Evolutionary conservation across 2,888 invertebrate species (phyloP), one percentile per base, ranked within the genome.

Genomic region (Exocentrus adspersus): DNA sequence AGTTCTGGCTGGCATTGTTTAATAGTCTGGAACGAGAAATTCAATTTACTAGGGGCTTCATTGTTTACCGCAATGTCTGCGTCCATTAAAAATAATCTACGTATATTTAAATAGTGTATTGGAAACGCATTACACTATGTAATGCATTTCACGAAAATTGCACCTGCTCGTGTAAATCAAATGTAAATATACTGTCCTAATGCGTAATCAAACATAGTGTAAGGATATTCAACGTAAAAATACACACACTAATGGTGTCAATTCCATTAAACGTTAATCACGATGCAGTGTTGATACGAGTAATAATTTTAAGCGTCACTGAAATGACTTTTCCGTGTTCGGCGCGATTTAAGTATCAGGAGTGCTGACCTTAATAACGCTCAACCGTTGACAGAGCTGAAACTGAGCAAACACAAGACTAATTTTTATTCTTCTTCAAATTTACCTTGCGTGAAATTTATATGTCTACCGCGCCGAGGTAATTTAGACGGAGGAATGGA

Each of bases 351-450:
- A n/a, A 12, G 12, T 37, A 37, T 37, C 37, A 37, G 37, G 37
- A 12, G 37, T n/a, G n/a, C 12, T 37, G 37, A 37, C 37, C 37
- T 37, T 37, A 37, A 37, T 37, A 37, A 37, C 37, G 12, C 12
- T n/a, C 12, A 2, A 2, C 3, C 37, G 48, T 48, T 14, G 24
- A 28, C 48, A 24, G 14, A 48, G 48, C 48, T 48, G 28, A 48
- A 28, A 48, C 19, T 51, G 21, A 51, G 32, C 6, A 51, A 51
- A 32, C 51, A 51, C 10, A 24, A 10, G 51, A 32, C 32, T 32
- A 51, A 51, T 51, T 51, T 51, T 32, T 48, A 51, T 51, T 43
- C 54, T 54, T 54, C 54, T 17, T 42, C 42, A 54, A 54, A 28
- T 54, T 54, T 42, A 16, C 54, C 17, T 43, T 42, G 54, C 28